These are phyloP conservation scores for Microhierax caerulescens DNA, from an alignment of 2,797 vertebrate species.

Conservation along the genomic window DNA sequence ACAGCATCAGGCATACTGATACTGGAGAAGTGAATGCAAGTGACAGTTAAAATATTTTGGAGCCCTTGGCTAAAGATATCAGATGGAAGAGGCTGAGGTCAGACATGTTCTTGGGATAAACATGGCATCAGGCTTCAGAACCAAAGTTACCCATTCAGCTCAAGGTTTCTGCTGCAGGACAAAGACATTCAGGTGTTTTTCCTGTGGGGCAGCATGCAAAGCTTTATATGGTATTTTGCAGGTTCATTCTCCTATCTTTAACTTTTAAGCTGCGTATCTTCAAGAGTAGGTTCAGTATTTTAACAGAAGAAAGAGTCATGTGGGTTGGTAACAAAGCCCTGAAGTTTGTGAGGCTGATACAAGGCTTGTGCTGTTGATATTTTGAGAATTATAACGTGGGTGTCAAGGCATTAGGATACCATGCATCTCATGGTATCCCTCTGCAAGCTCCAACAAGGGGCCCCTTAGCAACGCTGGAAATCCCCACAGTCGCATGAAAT, in stretches of 20 bases:
- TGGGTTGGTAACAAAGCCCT: slow-evolving; percentile 21
- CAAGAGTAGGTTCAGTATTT: neutral
- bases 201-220: neutral
- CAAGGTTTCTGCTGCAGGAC: neutral
- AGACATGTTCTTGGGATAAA: neutral
- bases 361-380: slow-evolving; percentile 5
- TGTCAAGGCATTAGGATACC: neutral
- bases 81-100: neutral
- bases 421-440: neutral
- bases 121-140: neutral
- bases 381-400: slow-evolving; percentile 10
- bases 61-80: neutral
- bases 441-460: slow-evolving; percentile 45
- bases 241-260: neutral
- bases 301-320: neutral
- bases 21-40: neutral
- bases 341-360: neutral
- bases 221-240: neutral
- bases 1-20: neutral
- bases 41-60: neutral
- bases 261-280: neutral
- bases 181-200: neutral
- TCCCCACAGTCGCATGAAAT: slow-evolving; percentile 12
- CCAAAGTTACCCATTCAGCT: neutral
- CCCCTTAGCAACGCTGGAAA: slow-evolving; percentile 39